Percentiles rank a stretch among this genome's conserved stretches.
Conservation (phyloP, 2,113 vertebrate species). For the Xyliphius kryptos region DNA sequence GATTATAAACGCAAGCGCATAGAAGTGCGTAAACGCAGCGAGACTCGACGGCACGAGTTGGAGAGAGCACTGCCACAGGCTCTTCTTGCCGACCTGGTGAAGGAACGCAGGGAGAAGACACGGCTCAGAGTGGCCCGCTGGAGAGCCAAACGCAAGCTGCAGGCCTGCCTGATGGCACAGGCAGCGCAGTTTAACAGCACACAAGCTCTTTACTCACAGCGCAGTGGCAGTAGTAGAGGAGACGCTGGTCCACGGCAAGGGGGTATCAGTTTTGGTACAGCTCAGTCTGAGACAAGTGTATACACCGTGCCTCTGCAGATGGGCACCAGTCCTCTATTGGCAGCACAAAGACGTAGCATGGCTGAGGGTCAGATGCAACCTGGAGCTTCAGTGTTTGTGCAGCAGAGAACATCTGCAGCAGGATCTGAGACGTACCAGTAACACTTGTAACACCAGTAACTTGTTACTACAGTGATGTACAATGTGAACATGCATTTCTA, state of each 20-base stretch:
- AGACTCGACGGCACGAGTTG: slow-evolving; percentile 55
- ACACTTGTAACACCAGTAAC: too few relatives aligned
- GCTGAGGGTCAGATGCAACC: slow-evolving; percentile 37
- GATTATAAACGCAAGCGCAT: slow-evolving; percentile 60
- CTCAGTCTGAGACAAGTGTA: slow-evolving; percentile 13
- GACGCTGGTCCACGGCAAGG: slow-evolving; percentile 29
- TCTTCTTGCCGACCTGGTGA: slow-evolving; percentile 60
- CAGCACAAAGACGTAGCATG: slow-evolving; percentile 2
- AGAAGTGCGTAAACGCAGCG: slow-evolving; percentile 55
- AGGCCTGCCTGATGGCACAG: slow-evolving; percentile 48
- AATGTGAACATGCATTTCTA: too few relatives aligned
- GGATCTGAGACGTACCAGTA: slow-evolving; percentile 40
- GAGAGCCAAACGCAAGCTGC: slow-evolving; percentile 50
- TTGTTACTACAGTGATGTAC: too few relatives aligned
- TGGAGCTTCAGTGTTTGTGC: slow-evolving; percentile 23
- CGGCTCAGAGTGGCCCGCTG: slow-evolving; percentile 50
- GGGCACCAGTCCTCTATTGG: slow-evolving; percentile 18
- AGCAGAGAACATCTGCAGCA: slow-evolving; percentile 37
- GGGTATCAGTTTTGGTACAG: slow-evolving; percentile 14
- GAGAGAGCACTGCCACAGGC: slow-evolving; percentile 66
- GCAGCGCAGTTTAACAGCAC: slow-evolving; percentile 30
- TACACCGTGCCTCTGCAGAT: slow-evolving; percentile 28
- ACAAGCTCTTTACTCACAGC: slow-evolving; percentile 19
- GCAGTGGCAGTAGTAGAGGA: slow-evolving; percentile 20
- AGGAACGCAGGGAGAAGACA: slow-evolving; percentile 50